phyloP scores from a whole-genome alignment of 1,140 invertebrate genomes.

The Drosophila gunungcola region DNA sequence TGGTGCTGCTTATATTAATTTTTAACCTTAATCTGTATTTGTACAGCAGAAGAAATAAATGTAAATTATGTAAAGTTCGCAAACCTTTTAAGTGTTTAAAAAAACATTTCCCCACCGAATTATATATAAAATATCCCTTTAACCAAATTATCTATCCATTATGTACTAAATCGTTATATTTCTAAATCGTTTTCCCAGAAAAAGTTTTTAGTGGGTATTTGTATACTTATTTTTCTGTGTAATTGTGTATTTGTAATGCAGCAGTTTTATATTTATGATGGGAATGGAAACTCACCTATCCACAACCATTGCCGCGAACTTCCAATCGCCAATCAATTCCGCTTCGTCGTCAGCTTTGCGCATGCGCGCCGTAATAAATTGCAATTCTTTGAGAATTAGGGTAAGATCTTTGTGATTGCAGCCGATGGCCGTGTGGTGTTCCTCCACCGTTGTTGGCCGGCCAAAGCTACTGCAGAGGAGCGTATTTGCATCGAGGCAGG shows the following conservation, averaged over 20 bases:
- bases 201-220: too few relatives aligned
- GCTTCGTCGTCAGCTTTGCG: conserved; percentile 95
- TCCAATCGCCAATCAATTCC: conserved; percentile 98
- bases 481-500: background rate
- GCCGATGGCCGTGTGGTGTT: conserved; percentile 86
- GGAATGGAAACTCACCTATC: conserved; percentile 88
- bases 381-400: conserved; percentile 95
- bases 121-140: too few relatives aligned
- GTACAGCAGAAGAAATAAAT: too few relatives aligned
- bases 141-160: too few relatives aligned
- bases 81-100: too few relatives aligned
- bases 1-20: too few relatives aligned
- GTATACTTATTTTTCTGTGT: too few relatives aligned
- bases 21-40: too few relatives aligned
- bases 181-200: too few relatives aligned
- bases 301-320: conserved; percentile 99
- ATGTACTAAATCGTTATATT: too few relatives aligned
- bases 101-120: too few relatives aligned
- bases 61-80: too few relatives aligned
- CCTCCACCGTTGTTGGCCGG: conserved; percentile 87
- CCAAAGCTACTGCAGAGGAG: conserved; percentile 85
- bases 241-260: background rate
- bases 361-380: conserved; percentile 96
- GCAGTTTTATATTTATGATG: background rate
- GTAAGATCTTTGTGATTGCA: conserved; percentile 90